phyloP scores from a whole-genome alignment of 2,797 vertebrate species.

The Synaphobranchus kaupii region DNA sequence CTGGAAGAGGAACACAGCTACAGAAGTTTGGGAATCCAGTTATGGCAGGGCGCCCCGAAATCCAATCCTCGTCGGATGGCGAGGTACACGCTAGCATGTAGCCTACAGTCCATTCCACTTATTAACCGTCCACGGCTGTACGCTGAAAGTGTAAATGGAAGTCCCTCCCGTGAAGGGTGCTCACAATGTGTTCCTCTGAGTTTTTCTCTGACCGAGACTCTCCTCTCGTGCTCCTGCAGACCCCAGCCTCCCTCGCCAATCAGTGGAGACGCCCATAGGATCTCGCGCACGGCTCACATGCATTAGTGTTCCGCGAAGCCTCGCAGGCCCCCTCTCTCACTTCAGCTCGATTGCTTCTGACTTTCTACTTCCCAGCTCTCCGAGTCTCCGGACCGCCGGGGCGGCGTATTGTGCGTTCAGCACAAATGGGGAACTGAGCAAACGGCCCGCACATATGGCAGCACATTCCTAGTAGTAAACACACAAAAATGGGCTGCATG shows the following conservation, averaged over 20 bases:
- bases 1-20: background rate
- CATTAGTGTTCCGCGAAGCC: conserved; percentile 43
- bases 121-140: background rate
- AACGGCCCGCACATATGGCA: background rate
- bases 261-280: conserved; percentile 40
- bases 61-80: background rate
- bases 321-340: conserved; percentile 27
- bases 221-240: background rate
- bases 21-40: background rate
- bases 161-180: background rate
- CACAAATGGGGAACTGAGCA: conserved; percentile 35
- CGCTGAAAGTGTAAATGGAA: background rate
- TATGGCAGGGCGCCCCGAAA: background rate
- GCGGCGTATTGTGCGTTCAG: conserved; percentile 50
- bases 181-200: background rate
- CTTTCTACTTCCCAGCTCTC: conserved; percentile 30
- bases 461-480: conserved; percentile 9
- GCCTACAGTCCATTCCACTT: background rate
- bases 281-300: conserved; percentile 51
- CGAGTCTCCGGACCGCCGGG: conserved; percentile 37
- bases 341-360: conserved; percentile 26
- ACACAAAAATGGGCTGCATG: background rate
- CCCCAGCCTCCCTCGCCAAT: conserved; percentile 27
- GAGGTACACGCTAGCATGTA: background rate
- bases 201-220: background rate